These are phyloP conservation scores for Puntigrus tetrazona DNA, from an alignment of 2,113 vertebrate species.

Conservation along the genomic window DNA sequence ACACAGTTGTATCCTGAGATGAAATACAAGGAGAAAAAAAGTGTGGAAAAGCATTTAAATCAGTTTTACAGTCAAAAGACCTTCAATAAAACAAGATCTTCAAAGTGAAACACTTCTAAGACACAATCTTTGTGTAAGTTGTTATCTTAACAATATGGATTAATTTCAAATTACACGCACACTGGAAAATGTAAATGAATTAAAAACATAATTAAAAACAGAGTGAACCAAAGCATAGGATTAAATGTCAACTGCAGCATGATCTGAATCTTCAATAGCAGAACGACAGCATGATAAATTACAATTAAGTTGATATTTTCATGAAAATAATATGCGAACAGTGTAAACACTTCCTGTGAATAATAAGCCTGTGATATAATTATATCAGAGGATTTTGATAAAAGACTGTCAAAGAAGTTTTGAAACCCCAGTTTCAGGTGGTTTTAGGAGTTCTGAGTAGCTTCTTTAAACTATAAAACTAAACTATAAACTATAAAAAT, in stretches of 20 bases:
- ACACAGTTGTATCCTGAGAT: constrained; percentile 44
- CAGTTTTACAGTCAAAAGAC: neutral
- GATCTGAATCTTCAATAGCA: constrained; percentile 15
- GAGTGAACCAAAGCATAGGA: neutral
- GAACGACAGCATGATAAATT: constrained; percentile 15
- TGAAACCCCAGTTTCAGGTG: neutral
- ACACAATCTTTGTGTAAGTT: neutral
- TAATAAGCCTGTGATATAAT: neutral
- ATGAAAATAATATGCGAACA: neutral
- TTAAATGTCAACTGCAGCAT: constrained; percentile 11
- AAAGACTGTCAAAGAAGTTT: neutral
- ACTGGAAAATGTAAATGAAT: constrained; percentile 16
- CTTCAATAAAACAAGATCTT: neutral
- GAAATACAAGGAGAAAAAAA: neutral
- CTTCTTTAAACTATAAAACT: constrained; percentile 2
- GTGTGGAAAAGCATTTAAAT: neutral
- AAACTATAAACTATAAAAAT: neutral
- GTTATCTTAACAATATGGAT: constrained; percentile 1
- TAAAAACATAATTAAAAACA: constrained; percentile 29
- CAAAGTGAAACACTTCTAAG: constrained; percentile 27
- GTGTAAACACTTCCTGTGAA: neutral
- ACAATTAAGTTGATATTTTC: constrained; percentile 5
- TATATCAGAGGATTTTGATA: neutral
- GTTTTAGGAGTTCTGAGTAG: neutral
- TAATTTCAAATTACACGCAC: constrained; percentile 7